Percentiles rank a stretch among this genome's conserved stretches.
These are phyloP conservation scores for Pilophorus perplexus DNA, from an alignment of 2,888 invertebrate species.

Conservation along the genomic window DNA sequence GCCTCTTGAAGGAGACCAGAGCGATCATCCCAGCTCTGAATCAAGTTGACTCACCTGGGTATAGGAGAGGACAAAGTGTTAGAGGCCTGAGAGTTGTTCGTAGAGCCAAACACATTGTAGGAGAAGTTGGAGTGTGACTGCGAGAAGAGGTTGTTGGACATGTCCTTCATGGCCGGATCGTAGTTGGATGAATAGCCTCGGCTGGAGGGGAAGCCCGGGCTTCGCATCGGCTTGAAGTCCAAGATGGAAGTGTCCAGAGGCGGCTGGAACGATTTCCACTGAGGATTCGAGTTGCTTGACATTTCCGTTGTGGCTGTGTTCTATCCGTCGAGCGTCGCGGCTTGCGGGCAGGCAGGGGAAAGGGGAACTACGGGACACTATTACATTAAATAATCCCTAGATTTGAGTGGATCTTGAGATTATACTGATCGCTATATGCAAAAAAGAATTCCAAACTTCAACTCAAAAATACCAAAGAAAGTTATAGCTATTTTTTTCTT, in stretches of 20 bases:
- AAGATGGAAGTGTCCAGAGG: slow-evolving; percentile 74
- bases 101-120: slow-evolving; percentile 46
- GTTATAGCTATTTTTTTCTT: slow-evolving; percentile 49
- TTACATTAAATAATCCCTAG: background rate
- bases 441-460: slow-evolving; percentile 33
- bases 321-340: background rate
- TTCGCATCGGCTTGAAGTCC: slow-evolving; percentile 66
- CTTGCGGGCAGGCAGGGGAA: background rate
- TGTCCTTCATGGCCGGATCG: slow-evolving; percentile 45
- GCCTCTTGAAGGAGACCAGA: too few species aligned
- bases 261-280: slow-evolving; percentile 89
- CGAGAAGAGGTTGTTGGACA: slow-evolving; percentile 52
- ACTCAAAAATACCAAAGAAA: slow-evolving; percentile 25
- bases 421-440: background rate
- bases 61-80: slow-evolving; percentile 36
- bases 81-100: slow-evolving; percentile 41
- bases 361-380: background rate
- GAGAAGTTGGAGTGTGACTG: slow-evolving; percentile 50
- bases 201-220: slow-evolving; percentile 1
- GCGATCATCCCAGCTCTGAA: too few species aligned
- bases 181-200: slow-evolving; percentile 30
- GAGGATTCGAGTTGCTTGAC: slow-evolving; percentile 61
- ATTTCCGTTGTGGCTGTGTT: slow-evolving; percentile 22
- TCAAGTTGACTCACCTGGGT: slow-evolving; percentile 43
- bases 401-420: background rate